Evolutionary conservation across 64 coral and sea anemone genomes (phyloP).

Genomic region (Orbicella faveolata): DNA sequence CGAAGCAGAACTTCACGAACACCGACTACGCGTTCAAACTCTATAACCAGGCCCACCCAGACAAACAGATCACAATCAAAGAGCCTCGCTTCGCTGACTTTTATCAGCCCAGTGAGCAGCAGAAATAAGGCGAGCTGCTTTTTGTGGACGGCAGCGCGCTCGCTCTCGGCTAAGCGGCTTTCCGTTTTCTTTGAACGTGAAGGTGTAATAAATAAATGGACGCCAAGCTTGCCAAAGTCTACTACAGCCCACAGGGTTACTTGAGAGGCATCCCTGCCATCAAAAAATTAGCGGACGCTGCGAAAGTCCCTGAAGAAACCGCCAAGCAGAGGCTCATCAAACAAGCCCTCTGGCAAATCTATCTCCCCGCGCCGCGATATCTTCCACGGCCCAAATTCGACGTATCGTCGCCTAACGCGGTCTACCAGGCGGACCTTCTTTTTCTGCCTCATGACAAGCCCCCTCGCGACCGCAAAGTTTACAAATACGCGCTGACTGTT

Average conservation of each 20-base stretch:
- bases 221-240: neutral
- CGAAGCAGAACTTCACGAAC: slow-evolving; percentile 17
- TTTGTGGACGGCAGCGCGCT: no score
- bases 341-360: slow-evolving; percentile 26
- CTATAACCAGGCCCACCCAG: slow-evolving; percentile 25
- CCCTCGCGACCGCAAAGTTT: neutral
- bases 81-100: slow-evolving; percentile 19
- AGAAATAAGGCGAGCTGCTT: slow-evolving; percentile 29
- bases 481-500: slow-evolving; percentile 47
- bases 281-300: neutral
- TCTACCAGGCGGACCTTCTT: slow-evolving; percentile 37
- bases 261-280: slow-evolving; percentile 24
- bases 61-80: neutral
- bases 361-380: neutral
- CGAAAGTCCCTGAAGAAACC: neutral
- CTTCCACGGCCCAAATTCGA: slow-evolving; percentile 12
- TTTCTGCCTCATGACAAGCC: slow-evolving; percentile 23
- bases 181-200: neutral
- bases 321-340: slow-evolving; percentile 32
- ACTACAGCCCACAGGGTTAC: neutral
- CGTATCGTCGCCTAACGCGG: slow-evolving; percentile 2
- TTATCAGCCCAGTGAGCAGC: slow-evolving; percentile 8
- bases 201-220: neutral
- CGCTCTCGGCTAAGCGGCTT: neutral
- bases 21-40: slow-evolving; percentile 39